These are phyloP conservation scores for Loris lydekkerianus DNA, from an alignment of 2,797 vertebrate species.

Conservation along the genomic window DNA sequence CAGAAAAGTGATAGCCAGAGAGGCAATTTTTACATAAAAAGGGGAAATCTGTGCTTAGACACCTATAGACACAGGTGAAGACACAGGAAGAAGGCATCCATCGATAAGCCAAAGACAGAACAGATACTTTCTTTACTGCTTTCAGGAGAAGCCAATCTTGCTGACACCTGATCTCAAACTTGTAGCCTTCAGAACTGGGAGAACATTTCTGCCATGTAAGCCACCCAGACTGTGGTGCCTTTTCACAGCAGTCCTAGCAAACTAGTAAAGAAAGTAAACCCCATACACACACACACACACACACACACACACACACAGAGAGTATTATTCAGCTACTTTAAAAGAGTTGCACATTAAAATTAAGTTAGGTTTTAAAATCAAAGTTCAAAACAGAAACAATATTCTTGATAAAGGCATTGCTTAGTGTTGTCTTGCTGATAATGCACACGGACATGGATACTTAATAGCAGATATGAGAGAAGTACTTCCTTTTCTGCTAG, in stretches of 20 bases:
- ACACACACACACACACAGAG: background rate
- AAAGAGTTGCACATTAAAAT: constrained; percentile 39
- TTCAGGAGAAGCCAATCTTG: background rate
- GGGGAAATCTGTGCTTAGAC: constrained; percentile 30
- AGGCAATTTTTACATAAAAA: background rate
- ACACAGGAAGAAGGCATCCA: background rate
- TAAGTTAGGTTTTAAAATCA: background rate
- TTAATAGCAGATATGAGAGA: background rate
- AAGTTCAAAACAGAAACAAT: constrained; percentile 1
- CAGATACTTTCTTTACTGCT: background rate
- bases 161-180: background rate
- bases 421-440: constrained; percentile 10
- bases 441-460: background rate
- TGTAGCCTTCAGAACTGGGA: background rate
- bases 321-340: constrained; percentile 26
- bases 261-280: constrained; percentile 6
- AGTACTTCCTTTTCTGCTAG: background rate
- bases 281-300: background rate
- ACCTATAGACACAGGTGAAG: background rate
- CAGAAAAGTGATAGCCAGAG: background rate
- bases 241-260: background rate
- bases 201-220: background rate
- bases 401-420: background rate
- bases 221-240: background rate
- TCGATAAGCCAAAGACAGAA: background rate